Evolutionary conservation across 2,113 vertebrate genomes (phyloP).

Genomic region (Hylia prasina): DNA sequence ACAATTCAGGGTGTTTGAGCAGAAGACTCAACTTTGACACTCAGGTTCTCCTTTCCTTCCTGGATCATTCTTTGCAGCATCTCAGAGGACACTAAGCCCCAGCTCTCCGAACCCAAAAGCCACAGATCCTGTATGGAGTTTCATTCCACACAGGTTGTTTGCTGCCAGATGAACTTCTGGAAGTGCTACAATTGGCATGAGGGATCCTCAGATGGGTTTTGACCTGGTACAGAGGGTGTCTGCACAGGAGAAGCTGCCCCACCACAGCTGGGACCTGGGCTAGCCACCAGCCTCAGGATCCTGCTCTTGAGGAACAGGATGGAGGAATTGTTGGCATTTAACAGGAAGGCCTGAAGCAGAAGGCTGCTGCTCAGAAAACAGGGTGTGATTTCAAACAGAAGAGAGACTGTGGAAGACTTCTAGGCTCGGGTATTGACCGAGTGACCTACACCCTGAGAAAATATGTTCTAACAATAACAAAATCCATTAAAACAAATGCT

Average conservation of each 20-base stretch:
- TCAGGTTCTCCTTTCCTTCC: background rate
- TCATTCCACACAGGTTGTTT: background rate
- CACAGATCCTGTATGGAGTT: background rate
- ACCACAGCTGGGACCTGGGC: background rate
- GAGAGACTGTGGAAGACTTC: background rate
- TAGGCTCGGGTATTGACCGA: background rate
- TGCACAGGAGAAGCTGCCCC: background rate
- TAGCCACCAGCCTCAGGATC: background rate
- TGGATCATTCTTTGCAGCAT: background rate
- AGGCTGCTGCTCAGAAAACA: background rate
- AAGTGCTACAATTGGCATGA: rapidly evolving
- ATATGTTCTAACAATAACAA: background rate
- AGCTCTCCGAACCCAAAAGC: background rate
- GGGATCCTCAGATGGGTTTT: background rate
- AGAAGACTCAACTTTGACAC: background rate
- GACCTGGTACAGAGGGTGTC: background rate
- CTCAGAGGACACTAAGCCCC: background rate
- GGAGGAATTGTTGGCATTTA: background rate
- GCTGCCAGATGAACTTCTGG: background rate
- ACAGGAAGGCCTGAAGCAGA: background rate
- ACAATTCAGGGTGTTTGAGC: background rate
- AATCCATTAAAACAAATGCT: constrained; percentile 4
- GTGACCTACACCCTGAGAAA: background rate
- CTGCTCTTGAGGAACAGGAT: background rate
- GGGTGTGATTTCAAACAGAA: constrained; percentile 11